Evolutionary conservation across 2,113 vertebrate genomes (phyloP).

Genomic region (Calidris pugnax): DNA sequence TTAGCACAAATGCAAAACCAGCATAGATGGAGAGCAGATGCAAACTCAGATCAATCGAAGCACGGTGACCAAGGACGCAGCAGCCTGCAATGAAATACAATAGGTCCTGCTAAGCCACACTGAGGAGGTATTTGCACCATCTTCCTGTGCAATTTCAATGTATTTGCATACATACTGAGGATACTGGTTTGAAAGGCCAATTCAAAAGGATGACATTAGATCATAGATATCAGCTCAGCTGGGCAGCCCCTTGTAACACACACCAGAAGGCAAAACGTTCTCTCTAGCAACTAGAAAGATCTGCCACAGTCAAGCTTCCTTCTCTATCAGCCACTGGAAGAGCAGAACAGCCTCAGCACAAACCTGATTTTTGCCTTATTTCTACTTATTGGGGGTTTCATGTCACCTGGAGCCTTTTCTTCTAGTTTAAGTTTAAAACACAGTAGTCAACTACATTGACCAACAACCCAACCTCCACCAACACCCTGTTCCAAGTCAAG

Average conservation of each 20-base stretch:
- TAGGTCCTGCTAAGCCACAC: not conserved
- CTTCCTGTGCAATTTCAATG: not conserved
- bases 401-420: not conserved
- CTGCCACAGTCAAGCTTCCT: not conserved
- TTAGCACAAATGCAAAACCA: slow-evolving; percentile 26
- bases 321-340: not conserved
- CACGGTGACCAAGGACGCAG: not conserved
- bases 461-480: not conserved
- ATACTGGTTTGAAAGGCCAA: not conserved
- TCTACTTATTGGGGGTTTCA: not conserved
- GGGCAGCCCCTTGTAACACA: not conserved
- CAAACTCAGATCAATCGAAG: not conserved
- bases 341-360: not conserved
- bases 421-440: not conserved
- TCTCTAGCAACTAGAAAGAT: not conserved
- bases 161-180: not conserved
- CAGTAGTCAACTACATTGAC: not conserved
- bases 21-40: slow-evolving; percentile 10
- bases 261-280: not conserved
- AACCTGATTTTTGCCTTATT: not conserved
- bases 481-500: not conserved
- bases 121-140: not conserved
- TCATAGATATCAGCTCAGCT: not conserved
- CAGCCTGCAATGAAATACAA: not conserved
- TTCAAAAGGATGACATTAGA: not conserved